Base-by-base conservation (phyloP, 2,888 invertebrate genomes). In the Oxystoma pomonae region DNA sequence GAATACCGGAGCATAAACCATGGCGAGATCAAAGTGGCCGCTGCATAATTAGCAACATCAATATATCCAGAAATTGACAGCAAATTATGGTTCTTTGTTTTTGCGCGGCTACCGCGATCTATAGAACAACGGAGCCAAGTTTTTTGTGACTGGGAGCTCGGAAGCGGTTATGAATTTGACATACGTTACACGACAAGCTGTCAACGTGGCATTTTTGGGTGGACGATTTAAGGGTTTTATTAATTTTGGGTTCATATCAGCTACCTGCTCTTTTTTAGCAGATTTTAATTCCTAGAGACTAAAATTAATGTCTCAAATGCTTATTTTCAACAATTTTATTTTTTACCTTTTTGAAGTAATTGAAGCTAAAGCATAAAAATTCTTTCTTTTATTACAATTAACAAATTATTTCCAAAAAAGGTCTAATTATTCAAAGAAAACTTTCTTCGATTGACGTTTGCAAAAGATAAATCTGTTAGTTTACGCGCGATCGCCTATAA, bases 51-150 rank as follows among this genome's bases (percentile, higher is more conserved):
- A 79, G 75, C 75, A 75, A 75, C 77, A 77, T 78, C 78, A 76
- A 78, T 77, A 79, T 78, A 77, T 78, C 77, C 77, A 78, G 79
- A 79, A 79, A 80, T 80, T 76, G 79, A 78, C 78, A 80, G 80
- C 80, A 80, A 80, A 80, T 80, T 80, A 80, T 79, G 78, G 77
- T 76, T 77, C 79, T 80, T 80, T 80, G 80, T 80, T 73, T 66
- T 66, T 74, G 70, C 69, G 74, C 77, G 77, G 78, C 65, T 55
- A 76, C 77, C 79, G 53, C 53, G 53, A 53, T 16, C 17, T 53
- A 19, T 53, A 53, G 7, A 53, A 53, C 53, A 53, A 53, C 7
- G n/a, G 53, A 53, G 17, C 7, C 53, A 19, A 17, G 53, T 53
- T 53, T 19, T 17, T 53, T 12, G 35, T 3, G 35, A 3, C 53